Evolutionary conservation across 1,140 invertebrate species (phyloP).

Genomic region (Thaumatotibia leucotreta): DNA sequence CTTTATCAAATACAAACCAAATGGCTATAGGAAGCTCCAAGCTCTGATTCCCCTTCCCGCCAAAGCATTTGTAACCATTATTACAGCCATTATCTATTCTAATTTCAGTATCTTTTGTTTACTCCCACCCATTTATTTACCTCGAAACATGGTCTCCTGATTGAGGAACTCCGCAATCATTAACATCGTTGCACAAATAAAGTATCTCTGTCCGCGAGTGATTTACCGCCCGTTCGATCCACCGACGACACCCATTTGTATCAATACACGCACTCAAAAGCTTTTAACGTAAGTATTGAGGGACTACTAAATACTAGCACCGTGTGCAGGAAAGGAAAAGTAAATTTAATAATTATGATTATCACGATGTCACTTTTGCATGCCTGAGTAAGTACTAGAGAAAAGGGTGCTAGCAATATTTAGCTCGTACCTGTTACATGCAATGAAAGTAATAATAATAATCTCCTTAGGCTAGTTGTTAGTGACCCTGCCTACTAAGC

Average conservation of each 20-base stretch:
- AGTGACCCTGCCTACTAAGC: too few species aligned
- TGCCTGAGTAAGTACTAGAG: too few species aligned
- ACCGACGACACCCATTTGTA: conserved; percentile 54
- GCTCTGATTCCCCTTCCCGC: neutral
- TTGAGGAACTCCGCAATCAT: conserved; percentile 6
- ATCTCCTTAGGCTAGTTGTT: too few species aligned
- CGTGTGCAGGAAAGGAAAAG: neutral
- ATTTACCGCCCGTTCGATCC: conserved; percentile 53
- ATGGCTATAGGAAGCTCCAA: neutral
- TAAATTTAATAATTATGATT: too few species aligned
- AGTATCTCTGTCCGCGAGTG: conserved; percentile 21
- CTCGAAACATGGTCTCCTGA: neutral
- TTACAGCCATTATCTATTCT: neutral
- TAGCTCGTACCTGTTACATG: too few species aligned
- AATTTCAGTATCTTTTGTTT: neutral
- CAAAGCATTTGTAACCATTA: neutral
- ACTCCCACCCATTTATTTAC: conserved; percentile 4
- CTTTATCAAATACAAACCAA: neutral
- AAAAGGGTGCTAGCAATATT: too few species aligned
- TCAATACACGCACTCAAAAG: conserved; percentile 57
- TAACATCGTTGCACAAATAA: conserved; percentile 4
- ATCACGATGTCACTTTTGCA: too few species aligned
- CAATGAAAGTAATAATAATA: too few species aligned
- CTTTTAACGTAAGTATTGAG: conserved; percentile 53
- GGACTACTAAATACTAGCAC: conserved; percentile 22